Evolutionary conservation across 2,797 vertebrate species (phyloP).

Genomic region (Pelodytes ibericus): DNA sequence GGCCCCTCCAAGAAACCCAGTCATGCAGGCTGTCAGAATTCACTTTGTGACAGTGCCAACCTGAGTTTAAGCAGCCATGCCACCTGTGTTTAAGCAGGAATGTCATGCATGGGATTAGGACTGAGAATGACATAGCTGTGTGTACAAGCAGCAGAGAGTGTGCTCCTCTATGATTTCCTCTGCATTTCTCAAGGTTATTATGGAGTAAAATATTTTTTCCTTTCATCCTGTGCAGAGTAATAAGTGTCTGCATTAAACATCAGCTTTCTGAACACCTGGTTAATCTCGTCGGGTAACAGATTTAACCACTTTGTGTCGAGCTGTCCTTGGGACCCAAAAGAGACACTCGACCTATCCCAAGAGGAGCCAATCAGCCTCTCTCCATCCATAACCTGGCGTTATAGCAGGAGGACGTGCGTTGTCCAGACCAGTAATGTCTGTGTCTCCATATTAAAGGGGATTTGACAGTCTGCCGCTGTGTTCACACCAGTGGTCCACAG

Average conservation of each 20-base stretch:
- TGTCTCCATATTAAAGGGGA: slow-evolving; percentile 9
- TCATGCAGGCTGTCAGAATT: too few relatives aligned
- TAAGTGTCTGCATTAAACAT: slow-evolving; percentile 2
- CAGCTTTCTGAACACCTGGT: background rate
- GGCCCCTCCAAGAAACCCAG: too few relatives aligned
- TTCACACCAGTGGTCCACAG: background rate
- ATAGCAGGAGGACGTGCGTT: background rate
- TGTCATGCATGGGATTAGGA: too few relatives aligned
- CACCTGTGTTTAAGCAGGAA: too few relatives aligned
- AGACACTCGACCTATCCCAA: background rate
- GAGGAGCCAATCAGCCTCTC: background rate
- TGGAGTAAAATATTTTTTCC: background rate
- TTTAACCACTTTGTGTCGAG: background rate
- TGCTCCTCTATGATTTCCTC: background rate
- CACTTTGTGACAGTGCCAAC: too few relatives aligned
- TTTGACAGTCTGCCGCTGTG: background rate
- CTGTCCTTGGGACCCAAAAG: background rate
- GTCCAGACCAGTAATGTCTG: slow-evolving; percentile 9
- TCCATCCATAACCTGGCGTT: background rate
- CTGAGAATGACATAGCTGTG: too few relatives aligned
- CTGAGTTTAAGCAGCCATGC: too few relatives aligned
- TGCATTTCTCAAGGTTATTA: background rate
- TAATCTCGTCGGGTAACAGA: background rate
- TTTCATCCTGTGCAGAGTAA: background rate
- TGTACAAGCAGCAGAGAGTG: background rate